Conservation (phyloP, 2,797 vertebrate species). For the Eleutherodactylus coqui region DNA sequence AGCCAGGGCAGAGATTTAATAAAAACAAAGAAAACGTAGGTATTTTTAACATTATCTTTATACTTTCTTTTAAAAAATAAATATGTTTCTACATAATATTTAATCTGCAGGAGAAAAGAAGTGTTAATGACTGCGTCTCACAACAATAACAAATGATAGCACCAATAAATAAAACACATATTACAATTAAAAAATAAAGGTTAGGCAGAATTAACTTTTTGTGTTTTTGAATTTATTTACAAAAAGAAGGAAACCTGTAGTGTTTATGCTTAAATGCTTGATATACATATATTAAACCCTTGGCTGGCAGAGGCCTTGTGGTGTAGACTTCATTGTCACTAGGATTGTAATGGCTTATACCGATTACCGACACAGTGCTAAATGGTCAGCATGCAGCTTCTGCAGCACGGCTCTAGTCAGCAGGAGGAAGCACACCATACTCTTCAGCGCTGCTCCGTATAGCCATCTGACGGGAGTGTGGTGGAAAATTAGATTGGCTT, state of each 20-base stretch:
- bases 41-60: slow-evolving; percentile 94
- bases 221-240: slow-evolving; percentile 79
- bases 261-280: slow-evolving; percentile 83
- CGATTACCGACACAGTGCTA: slow-evolving; percentile 31
- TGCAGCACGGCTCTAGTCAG: slow-evolving; percentile 2
- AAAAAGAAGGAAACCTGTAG: slow-evolving; percentile 75
- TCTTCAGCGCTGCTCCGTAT: not conserved
- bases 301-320: slow-evolving; percentile 12
- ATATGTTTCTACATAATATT: slow-evolving; percentile 94
- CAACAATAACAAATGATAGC: slow-evolving; percentile 86
- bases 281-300: slow-evolving; percentile 76
- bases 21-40: slow-evolving; percentile 49
- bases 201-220: slow-evolving; percentile 82
- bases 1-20: not conserved
- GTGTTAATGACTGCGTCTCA: slow-evolving; percentile 88
- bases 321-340: slow-evolving; percentile 6
- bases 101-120: slow-evolving; percentile 90
- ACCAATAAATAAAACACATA: slow-evolving; percentile 89
- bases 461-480: not conserved
- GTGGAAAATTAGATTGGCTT: not conserved
- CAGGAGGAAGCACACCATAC: not conserved
- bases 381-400: slow-evolving; percentile 44
- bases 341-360: slow-evolving; percentile 26
- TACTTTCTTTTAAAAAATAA: slow-evolving; percentile 98
- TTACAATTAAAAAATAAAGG: slow-evolving; percentile 83